Evolutionary conservation across 1,140 invertebrate genomes (phyloP).

Genomic region (Nasonia giraulti): DNA sequence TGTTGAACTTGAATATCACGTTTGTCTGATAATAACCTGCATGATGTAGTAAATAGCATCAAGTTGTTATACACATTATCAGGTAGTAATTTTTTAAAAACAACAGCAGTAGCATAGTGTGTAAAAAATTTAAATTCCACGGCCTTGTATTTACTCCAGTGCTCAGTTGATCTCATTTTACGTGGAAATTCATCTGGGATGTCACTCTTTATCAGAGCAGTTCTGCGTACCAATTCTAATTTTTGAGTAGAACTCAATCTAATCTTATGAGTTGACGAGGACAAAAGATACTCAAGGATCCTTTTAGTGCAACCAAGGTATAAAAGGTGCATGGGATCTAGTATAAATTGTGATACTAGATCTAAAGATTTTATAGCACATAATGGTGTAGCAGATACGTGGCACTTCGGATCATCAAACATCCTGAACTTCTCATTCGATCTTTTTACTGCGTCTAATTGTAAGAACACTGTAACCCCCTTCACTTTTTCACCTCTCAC

Average conservation of each 20-base stretch:
- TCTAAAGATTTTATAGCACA: background rate
- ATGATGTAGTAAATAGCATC: no score
- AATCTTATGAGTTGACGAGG: background rate
- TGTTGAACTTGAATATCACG: background rate
- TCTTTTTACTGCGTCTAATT: background rate
- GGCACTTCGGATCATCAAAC: background rate
- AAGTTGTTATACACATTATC: no score
- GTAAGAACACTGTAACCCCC: background rate
- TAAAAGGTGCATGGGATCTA: background rate
- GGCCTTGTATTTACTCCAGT: conserved; percentile 22
- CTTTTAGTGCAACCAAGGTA: background rate
- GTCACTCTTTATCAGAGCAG: conserved; percentile 7
- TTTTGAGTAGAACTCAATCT: background rate
- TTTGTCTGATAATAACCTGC: no score
- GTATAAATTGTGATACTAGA: background rate
- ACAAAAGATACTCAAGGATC: background rate
- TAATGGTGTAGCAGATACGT: background rate
- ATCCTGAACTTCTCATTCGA: background rate
- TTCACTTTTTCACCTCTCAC: no score
- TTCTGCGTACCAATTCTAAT: background rate
- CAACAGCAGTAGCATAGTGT: no score
- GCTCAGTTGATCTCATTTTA: background rate
- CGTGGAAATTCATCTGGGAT: conserved; percentile 45
- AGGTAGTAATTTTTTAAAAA: no score
- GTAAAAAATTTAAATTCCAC: background rate